These are phyloP conservation scores for Aeoliscus strigatus DNA, from an alignment of 2,797 vertebrate species.

Conservation along the genomic window DNA sequence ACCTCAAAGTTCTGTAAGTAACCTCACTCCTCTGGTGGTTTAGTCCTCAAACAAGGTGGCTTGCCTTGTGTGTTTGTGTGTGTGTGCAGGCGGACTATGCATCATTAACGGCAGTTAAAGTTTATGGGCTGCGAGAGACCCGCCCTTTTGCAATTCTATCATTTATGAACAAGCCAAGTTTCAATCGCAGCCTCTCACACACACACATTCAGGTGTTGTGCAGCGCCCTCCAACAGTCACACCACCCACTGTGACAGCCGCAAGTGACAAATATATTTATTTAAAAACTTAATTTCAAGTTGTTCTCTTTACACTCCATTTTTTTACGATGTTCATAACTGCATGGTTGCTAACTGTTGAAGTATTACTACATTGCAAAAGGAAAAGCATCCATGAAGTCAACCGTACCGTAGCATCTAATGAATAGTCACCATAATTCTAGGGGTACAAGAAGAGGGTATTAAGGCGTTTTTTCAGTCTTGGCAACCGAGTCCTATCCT, in stretches of 20 bases:
- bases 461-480: constrained; percentile 52
- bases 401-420: constrained; percentile 17
- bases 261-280: constrained; percentile 46
- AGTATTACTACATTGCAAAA: constrained; percentile 43
- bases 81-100: constrained; percentile 48
- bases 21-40: constrained; percentile 19
- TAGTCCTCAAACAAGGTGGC: no score
- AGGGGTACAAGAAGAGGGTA: constrained; percentile 33
- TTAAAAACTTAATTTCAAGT: constrained; percentile 37
- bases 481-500: constrained; percentile 33
- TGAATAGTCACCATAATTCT: constrained; percentile 36
- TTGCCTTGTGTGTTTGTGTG: no score
- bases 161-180: constrained; percentile 47
- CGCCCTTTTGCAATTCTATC: constrained; percentile 40
- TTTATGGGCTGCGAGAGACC: constrained; percentile 62
- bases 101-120: constrained; percentile 68
- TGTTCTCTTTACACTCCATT: constrained; percentile 35
- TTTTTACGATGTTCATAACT: constrained; percentile 38
- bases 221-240: constrained; percentile 58
- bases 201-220: constrained; percentile 51
- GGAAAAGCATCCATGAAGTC: constrained; percentile 43
- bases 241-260: constrained; percentile 58
- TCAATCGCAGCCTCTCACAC: constrained; percentile 17
- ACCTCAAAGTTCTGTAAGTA: constrained; percentile 94
- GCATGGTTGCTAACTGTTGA: constrained; percentile 49